A percentile compares a stretch with the other conserved stretches of the same genome.
These are phyloP conservation scores for Silurus lanzhouensis DNA, from an alignment of 2,797 vertebrate species.

Conservation along the genomic window DNA sequence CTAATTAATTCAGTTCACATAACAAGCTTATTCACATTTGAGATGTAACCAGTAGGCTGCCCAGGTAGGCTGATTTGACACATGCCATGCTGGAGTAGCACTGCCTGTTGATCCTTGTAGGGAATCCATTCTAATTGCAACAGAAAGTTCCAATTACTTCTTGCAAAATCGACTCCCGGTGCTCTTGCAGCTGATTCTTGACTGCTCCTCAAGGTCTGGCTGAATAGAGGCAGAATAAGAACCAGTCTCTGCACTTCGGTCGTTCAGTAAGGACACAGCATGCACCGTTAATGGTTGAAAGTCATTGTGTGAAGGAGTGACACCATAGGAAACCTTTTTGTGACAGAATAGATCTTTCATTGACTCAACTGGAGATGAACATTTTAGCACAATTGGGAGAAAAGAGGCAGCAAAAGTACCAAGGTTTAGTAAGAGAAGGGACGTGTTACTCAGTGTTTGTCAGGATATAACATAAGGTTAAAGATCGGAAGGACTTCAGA, in stretches of 20 bases:
- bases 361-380: conserved; percentile 33
- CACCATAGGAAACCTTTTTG: conserved; percentile 47
- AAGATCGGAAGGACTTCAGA: background rate
- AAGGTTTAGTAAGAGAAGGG: conserved; percentile 23
- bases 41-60: conserved; percentile 34
- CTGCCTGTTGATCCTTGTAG: conserved; percentile 30
- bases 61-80: conserved; percentile 41
- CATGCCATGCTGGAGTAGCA: conserved; percentile 30
- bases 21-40: conserved; percentile 34
- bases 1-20: conserved; percentile 36
- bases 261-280: conserved; percentile 34
- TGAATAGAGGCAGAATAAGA: conserved; percentile 26
- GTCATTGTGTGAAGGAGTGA: conserved; percentile 42
- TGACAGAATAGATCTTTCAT: conserved; percentile 56
- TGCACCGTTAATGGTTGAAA: conserved; percentile 35
- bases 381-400: conserved; percentile 19
- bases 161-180: conserved; percentile 32
- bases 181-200: conserved; percentile 25
- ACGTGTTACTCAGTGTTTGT: conserved; percentile 4
- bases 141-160: conserved; percentile 43
- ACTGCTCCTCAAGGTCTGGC: conserved; percentile 16
- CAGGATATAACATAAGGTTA: conserved; percentile 2
- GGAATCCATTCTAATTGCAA: conserved; percentile 39
- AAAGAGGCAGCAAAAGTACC: conserved; percentile 7
- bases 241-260: background rate